Conservation (phyloP, 2,797 vertebrate genomes). For the Poecilia velifera region DNA sequence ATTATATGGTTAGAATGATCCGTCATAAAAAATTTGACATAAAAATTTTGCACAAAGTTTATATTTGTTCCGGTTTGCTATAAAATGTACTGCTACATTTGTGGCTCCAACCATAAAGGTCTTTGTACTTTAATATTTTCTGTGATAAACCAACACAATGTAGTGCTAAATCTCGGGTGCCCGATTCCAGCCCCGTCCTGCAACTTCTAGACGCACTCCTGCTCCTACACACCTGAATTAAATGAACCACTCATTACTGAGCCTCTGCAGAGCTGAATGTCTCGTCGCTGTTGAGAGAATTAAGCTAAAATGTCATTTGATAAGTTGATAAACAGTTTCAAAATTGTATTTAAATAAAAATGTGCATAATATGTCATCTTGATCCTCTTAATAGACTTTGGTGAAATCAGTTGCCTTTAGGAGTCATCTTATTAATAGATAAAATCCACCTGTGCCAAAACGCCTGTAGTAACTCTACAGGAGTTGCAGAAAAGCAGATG, state of each 20-base stretch:
- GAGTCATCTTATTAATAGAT: not conserved
- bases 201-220: not conserved
- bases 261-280: not conserved
- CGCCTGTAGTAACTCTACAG: not conserved
- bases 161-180: not conserved
- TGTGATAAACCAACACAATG: not conserved
- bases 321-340: not conserved
- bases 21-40: not conserved
- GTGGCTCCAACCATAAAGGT: not conserved
- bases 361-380: not conserved
- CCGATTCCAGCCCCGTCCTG: not conserved
- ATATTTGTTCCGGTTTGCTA: not conserved
- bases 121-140: not conserved
- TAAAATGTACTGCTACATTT: not conserved
- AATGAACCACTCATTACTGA: not conserved
- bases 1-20: too few relatives aligned
- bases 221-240: not conserved
- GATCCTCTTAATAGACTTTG: not conserved
- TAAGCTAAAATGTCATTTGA: not conserved
- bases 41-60: not conserved
- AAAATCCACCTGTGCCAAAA: not conserved
- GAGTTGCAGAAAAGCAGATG: not conserved
- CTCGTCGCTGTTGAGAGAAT: not conserved
- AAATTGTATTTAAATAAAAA: not conserved
- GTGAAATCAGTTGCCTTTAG: not conserved